A percentile compares a stretch with the other conserved stretches of the same genome.
Evolutionary conservation across 1,140 invertebrate genomes (phyloP).

Genomic region (Carposina sasakii): DNA sequence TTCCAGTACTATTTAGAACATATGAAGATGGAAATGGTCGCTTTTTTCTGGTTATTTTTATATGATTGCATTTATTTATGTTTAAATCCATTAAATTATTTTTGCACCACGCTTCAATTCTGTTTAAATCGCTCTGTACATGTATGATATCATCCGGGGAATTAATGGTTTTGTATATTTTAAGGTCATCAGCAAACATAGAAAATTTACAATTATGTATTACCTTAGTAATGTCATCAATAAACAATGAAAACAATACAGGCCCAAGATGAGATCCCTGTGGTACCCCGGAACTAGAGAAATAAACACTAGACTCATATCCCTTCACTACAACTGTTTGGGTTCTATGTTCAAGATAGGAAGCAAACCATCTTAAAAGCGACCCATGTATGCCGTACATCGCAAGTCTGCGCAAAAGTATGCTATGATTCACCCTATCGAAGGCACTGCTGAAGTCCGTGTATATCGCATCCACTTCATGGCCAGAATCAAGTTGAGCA

Average conservation of each 20-base stretch:
- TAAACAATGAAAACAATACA: not conserved
- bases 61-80: not conserved
- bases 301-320: not conserved
- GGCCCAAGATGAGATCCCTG: not conserved
- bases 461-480: not conserved
- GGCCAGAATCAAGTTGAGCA: not conserved
- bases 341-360: not conserved
- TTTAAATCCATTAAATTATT: not conserved
- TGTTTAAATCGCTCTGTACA: not conserved
- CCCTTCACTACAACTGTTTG: not conserved
- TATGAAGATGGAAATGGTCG: not conserved
- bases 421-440: not conserved
- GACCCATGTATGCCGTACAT: not conserved
- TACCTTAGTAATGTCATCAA: not conserved
- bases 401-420: not conserved
- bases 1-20: not conserved
- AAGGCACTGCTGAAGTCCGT: not conserved
- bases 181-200: not conserved
- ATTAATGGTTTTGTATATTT: slow-evolving; percentile 1
- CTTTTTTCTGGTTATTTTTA: not conserved
- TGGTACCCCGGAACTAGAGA: not conserved
- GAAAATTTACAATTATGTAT: not conserved
- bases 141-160: not conserved
- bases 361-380: not conserved
- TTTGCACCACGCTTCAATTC: not conserved